Base-by-base conservation (phyloP, 2,113 vertebrate genomes). In the Tetraodon nigroviridis region DNA sequence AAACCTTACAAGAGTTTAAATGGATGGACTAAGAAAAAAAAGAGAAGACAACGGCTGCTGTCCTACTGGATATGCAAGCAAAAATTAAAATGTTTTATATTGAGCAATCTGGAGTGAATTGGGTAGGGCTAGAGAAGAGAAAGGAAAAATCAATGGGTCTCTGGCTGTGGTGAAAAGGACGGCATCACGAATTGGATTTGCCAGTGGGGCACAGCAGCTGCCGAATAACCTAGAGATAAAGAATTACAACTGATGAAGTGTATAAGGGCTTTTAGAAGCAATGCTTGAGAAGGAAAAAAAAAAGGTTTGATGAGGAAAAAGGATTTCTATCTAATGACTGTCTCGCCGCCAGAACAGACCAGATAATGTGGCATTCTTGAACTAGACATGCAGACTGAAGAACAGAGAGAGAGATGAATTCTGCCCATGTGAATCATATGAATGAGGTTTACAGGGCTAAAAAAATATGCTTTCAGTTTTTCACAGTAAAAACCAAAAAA, bases 11-110 rank as follows among this genome's bases (percentile, higher is more conserved):
- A 92, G 87, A 92, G 86, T 32, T 32, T 32, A 24, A 41, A 69
- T 69, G 46, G 77, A 76, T 69, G 67, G 54, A 51, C 27, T 3
- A 19, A 10, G 17, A 45, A 44, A 44, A 10, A 44, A 44, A 44
- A 14, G 13, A 22, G 58, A 77, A 79, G 62, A 48, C 74, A 61
- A 60, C 64, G 87, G 92, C 82, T 92, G 88, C 87, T 89, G 91
- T 87, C 85, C 87, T 84, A 92, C 92, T 88, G 88, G 89, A 88
- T 87, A 82, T 92, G 91, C 89, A 88, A 92, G 92, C 91, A 94
- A 91, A 96, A 95, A 99, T 96, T 94, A 94, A 97, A 96, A 95
- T 95, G 94, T 96, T 95, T 98, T 92, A 94, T 93, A 95, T 92
- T 75, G 92, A 96, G 92, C 93, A 93, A 93, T 91, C 88, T 81